Percentiles rank a stretch among this genome's conserved stretches.
phyloP scores from a whole-genome alignment of 1,140 invertebrate species.

The Mycetomoellerius zeteki region DNA sequence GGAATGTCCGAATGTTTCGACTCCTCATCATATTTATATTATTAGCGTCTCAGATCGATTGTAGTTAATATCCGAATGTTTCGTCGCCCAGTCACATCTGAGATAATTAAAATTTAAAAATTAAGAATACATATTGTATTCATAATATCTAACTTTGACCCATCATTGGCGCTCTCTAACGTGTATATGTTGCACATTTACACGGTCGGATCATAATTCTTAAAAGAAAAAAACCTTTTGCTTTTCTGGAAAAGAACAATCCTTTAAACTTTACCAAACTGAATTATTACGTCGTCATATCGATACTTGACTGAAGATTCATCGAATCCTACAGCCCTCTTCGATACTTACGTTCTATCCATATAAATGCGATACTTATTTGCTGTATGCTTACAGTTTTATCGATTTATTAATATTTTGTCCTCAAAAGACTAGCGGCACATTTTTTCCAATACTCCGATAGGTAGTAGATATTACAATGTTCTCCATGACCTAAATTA shows the following conservation, averaged over 20 bases:
- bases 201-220: too few species aligned
- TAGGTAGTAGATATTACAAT: conserved; percentile 41
- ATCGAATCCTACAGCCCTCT: not conserved
- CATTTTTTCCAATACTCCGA: conserved; percentile 28
- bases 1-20: too few species aligned
- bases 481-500: conserved; percentile 53
- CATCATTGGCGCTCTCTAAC: too few species aligned
- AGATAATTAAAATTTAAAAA: too few species aligned
- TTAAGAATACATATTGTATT: too few species aligned
- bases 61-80: too few species aligned
- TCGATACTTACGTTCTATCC: not conserved
- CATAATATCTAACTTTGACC: too few species aligned
- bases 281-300: not conserved
- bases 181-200: too few species aligned
- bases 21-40: too few species aligned
- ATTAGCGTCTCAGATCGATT: too few species aligned
- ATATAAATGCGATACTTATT: not conserved
- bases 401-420: conserved; percentile 35
- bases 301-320: not conserved
- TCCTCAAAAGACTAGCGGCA: conserved; percentile 3
- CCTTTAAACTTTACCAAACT: not conserved
- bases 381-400: not conserved
- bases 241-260: not conserved
- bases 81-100: too few species aligned
- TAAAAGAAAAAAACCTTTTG: not conserved